Base-by-base conservation (phyloP, 2,113 vertebrate genomes). In the Antennarius striatus region DNA sequence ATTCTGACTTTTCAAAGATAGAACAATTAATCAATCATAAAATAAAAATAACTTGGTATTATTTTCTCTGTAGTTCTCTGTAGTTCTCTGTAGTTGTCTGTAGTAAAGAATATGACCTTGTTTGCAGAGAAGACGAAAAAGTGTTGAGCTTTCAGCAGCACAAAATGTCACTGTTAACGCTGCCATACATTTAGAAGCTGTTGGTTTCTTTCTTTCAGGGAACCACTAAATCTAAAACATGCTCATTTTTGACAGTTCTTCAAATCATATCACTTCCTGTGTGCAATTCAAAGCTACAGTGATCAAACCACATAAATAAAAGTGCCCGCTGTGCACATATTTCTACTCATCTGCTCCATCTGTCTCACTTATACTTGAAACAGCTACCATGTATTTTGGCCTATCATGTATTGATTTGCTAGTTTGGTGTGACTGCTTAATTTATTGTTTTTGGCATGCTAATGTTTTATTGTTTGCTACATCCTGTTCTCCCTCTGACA, bases 381-480 rank as follows among this genome's bases (percentile, higher is more conserved):
- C 46, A 11, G 52, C 52, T 14, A 28, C 9, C n/a, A 36, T 22
- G 14, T 39, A 57, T 39, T 39, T 52, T 52, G 46, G 10, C 40
- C 46, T 3, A 16, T 10, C 47, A 64, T 56, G 30, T 28, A 63
- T 65, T 49, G 28, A 48, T 64, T 61, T 65, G 16, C 57, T 55
- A 1, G 46, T 14, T 54, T 28, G 32, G 4, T 56, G 16, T 43
- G 42, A 63, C 32, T 74, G 59, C 48, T 67, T 62, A 68, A 65
- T 73, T 45, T 32, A 62, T 81, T 77, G 57, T 77, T 81, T 73
- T 61, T 63, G 49, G 14, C 29, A 15, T 54, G 42, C 62, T 71
- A 81, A 77, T 81, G 81, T 82, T 76, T 81, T 77, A 87, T 86
- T 82, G 74, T 88, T 69, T 70, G 60, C 56, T 45, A 70, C 78